These are phyloP conservation scores for Heliocidaris tuberculata DNA, from an alignment of 35 echinoderm and acorn worm genomes.

Conservation along the genomic window DNA sequence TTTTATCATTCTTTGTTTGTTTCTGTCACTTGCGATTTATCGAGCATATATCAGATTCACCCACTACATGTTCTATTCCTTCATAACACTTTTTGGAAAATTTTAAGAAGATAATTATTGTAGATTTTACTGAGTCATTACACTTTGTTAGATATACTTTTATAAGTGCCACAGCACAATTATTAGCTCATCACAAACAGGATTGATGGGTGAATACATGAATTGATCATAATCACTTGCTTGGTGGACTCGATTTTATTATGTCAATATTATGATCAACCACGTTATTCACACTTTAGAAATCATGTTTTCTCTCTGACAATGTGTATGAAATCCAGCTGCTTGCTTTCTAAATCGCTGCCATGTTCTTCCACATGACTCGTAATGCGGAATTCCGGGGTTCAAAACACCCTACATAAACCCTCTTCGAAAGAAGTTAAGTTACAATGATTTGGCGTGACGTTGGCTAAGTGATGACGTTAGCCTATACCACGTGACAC, in stretches of 20 bases:
- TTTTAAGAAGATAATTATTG: too few relatives aligned
- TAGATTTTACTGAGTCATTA: too few relatives aligned
- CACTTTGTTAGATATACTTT: not conserved
- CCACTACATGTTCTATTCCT: too few relatives aligned
- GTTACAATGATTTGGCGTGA: constrained; percentile 18
- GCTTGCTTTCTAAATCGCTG: not conserved
- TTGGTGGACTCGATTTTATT: not conserved
- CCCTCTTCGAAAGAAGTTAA: not conserved
- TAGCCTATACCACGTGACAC: not conserved
- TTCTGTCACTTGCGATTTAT: too few relatives aligned
- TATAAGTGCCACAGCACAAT: not conserved
- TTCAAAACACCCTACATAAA: not conserved
- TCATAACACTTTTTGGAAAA: too few relatives aligned
- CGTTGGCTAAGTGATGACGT: constrained; percentile 19
- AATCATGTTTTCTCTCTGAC: not conserved
- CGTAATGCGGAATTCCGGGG: constrained; percentile 14
- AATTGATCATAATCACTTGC: not conserved
- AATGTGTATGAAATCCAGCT: not conserved
- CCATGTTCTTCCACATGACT: not conserved
- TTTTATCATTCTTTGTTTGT: too few relatives aligned
- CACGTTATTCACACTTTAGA: not conserved
- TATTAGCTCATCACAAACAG: not conserved
- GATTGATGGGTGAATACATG: not conserved
- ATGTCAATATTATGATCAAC: not conserved
- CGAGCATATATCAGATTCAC: too few relatives aligned